Base-by-base conservation (phyloP, 2,113 vertebrate species). In the Lota lota region DNA sequence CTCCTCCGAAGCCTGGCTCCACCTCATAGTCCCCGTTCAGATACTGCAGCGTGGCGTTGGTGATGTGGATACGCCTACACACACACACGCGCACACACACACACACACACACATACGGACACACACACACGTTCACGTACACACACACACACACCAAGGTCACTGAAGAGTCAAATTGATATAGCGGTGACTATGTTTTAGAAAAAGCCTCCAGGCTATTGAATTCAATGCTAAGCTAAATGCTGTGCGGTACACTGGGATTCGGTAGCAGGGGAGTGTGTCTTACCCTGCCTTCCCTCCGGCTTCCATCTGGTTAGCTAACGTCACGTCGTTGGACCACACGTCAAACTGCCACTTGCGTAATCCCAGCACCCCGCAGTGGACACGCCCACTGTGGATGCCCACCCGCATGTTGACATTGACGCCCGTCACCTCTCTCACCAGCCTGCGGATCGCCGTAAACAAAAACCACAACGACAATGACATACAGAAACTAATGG, bases 341-440 rank as follows among this genome's bases (percentile, higher is more conserved):
- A 98, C 97, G 0, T 98, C 96, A 40, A 98, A 98, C 80, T 98
- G 97, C 96, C 97, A 98, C 84, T 98, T 98, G 82, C 96, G 91
- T 77, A 98, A 90, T 54, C 97, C 97, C 61, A 97, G 92, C 60
- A 98, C 97, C 0, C 96, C 97, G 0, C 97, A 98, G 88, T 98
- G 97, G 57, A 98, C 96, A 0, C 96, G 93, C 19, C 96, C 96
- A 1, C 95, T 98, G 89, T 98, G 97, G 87, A 98, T 98, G 75
- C 97, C 97, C 81, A 98, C 97, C 0, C 96, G 93, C 97, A 98
- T 98, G 92, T 98, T 97, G 70, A 98, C 95, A 18, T 97, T 98
- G 79, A 98, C 97, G 1, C 96, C 97, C 0, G 95, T 98, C 79
- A 97, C 96, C 86, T 98, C 97, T 3, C 95, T 93, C 71, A 98